Evolutionary conservation across 1,140 invertebrate genomes (phyloP).

Genomic region (Dreissena polymorpha): DNA sequence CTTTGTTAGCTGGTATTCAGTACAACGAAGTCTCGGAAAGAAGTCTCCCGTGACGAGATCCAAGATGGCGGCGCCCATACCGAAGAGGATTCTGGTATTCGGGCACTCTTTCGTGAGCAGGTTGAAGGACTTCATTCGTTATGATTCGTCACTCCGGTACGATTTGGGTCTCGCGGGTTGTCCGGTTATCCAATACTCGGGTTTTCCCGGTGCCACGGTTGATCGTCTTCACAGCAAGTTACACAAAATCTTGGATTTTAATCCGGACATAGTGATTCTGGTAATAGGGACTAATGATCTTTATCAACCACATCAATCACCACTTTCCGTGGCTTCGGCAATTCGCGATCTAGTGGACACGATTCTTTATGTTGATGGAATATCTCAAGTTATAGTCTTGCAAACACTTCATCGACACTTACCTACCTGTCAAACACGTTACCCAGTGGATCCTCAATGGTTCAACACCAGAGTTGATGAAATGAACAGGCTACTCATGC

Average conservation of each 20-base stretch:
- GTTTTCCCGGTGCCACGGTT: too few relatives aligned
- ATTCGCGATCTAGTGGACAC: slow-evolving; percentile 31
- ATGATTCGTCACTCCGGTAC: too few relatives aligned
- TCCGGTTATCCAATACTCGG: too few relatives aligned
- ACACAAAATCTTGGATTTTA: neutral
- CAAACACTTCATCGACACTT: slow-evolving; percentile 14
- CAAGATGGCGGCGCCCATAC: too few relatives aligned
- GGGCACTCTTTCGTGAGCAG: too few relatives aligned
- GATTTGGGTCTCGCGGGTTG: too few relatives aligned
- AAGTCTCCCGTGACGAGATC: too few relatives aligned
- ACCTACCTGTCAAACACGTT: neutral
- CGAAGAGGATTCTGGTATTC: too few relatives aligned
- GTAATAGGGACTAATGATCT: slow-evolving; percentile 26
- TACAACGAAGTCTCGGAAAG: too few relatives aligned
- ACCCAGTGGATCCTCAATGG: slow-evolving; percentile 16
- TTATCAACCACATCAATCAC: neutral
- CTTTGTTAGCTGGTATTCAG: too few relatives aligned
- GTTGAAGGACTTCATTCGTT: too few relatives aligned
- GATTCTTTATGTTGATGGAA: neutral
- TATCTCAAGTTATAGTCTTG: slow-evolving; percentile 30
- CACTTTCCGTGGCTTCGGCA: neutral
- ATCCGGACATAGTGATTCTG: slow-evolving; percentile 22
- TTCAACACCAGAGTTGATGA: slow-evolving; percentile 26
- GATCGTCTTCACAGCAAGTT: too few relatives aligned
- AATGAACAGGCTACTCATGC: neutral